phyloP scores from a whole-genome alignment of 1,140 invertebrate genomes.

The Drosophila rufa region DNA sequence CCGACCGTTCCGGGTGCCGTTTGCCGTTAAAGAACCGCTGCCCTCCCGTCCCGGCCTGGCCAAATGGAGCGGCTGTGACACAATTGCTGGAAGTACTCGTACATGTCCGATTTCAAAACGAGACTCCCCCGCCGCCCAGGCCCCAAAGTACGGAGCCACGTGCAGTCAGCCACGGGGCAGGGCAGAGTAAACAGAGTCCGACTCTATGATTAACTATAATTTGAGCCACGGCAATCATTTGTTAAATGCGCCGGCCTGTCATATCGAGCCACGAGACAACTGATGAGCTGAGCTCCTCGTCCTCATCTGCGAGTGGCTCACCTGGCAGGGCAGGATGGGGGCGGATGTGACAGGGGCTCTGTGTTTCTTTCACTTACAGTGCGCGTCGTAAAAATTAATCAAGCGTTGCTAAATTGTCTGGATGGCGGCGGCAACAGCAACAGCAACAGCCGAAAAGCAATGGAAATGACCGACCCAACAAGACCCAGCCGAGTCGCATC shows the following conservation, averaged over 20 bases:
- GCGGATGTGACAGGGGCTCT: not conserved
- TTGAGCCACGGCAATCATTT: slow-evolving; percentile 59
- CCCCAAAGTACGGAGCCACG: slow-evolving; percentile 35
- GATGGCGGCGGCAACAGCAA: slow-evolving; percentile 17
- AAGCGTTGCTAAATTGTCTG: slow-evolving; percentile 77
- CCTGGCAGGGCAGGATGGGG: slow-evolving; percentile 10
- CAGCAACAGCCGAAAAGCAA: slow-evolving; percentile 42
- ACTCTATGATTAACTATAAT: slow-evolving; percentile 56
- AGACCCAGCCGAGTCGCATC: slow-evolving; percentile 39
- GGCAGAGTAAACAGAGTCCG: slow-evolving; percentile 4
- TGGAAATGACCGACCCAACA: slow-evolving; percentile 5
- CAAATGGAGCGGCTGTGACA: slow-evolving; percentile 66
- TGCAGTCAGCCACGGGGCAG: slow-evolving; percentile 18
- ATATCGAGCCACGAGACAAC: slow-evolving; percentile 15
- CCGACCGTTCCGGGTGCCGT: slow-evolving; percentile 57
- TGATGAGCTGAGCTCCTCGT: not conserved
- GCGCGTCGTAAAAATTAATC: slow-evolving; percentile 73
- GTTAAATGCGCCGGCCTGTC: slow-evolving; percentile 26
- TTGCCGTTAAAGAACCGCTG: slow-evolving; percentile 58
- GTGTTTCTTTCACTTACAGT: slow-evolving; percentile 56
- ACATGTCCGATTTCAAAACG: slow-evolving; percentile 60
- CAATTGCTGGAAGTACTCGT: slow-evolving; percentile 54
- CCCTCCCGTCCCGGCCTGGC: slow-evolving; percentile 14
- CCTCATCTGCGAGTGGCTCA: slow-evolving; percentile 8
- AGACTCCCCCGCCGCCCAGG: slow-evolving; percentile 6